Evolutionary conservation across 1,140 invertebrate genomes (phyloP).

Genomic region (Mylabris phalerata): DNA sequence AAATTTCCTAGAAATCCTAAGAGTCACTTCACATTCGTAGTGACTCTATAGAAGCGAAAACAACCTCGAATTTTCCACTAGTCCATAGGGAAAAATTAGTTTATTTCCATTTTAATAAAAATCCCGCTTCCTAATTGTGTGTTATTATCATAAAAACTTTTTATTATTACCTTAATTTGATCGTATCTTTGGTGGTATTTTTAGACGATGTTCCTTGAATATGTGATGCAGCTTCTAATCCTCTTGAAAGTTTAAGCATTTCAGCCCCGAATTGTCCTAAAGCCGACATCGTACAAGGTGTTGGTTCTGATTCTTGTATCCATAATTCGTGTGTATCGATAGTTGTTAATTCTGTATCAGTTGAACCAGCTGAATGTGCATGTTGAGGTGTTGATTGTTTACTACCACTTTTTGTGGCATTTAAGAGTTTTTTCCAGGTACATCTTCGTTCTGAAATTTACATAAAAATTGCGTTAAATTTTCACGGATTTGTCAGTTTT

Average conservation of each 20-base stretch:
- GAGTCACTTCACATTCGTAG: too few species aligned
- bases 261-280: conserved; percentile 75
- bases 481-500: too few species aligned
- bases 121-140: neutral
- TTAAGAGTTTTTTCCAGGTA: conserved; percentile 56
- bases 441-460: conserved; percentile 49
- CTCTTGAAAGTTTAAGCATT: conserved; percentile 71
- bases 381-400: conserved; percentile 57
- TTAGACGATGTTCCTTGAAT: conserved; percentile 8
- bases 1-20: too few species aligned
- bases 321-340: conserved; percentile 73
- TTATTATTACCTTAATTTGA: conserved; percentile 16
- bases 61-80: too few species aligned
- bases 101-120: neutral
- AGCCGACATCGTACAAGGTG: conserved; percentile 71
- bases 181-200: conserved; percentile 1
- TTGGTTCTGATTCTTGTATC: conserved; percentile 70
- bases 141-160: too few species aligned
- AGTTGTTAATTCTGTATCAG: conserved; percentile 72
- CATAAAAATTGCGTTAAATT: neutral
- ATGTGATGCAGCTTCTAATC: conserved; percentile 55
- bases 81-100: too few species aligned
- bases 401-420: conserved; percentile 36
- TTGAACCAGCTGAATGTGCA: conserved; percentile 64
- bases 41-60: too few species aligned